These are phyloP conservation scores for Blastobasis adustella DNA, from an alignment of 2,888 invertebrate species.

Conservation along the genomic window DNA sequence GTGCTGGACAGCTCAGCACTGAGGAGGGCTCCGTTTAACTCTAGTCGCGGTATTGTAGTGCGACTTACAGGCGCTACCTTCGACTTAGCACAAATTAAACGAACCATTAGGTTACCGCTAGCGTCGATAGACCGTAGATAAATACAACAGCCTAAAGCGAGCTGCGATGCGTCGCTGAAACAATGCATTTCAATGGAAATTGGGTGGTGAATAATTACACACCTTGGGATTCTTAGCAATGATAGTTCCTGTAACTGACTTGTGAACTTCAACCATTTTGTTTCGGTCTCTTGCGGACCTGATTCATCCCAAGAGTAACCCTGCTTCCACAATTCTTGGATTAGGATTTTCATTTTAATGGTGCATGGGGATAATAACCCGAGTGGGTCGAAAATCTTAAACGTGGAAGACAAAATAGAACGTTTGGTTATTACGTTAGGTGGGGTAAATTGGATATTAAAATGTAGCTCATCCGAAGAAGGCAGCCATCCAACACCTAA, in stretches of 20 bases:
- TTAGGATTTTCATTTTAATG: slow-evolving; percentile 11
- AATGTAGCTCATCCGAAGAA: slow-evolving; percentile 5
- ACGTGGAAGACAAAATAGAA: slow-evolving; percentile 8
- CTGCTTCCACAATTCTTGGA: slow-evolving; percentile 9
- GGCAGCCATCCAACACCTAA: slow-evolving; percentile 12
- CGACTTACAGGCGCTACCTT: slow-evolving; percentile 10
- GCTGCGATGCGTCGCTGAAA: slow-evolving; percentile 8
- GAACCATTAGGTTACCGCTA: slow-evolving; percentile 1
- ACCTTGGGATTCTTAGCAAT: neutral
- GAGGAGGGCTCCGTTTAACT: slow-evolving; percentile 2
- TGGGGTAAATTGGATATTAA: neutral
- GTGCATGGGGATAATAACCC: slow-evolving; percentile 9
- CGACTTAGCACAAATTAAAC: slow-evolving; percentile 7
- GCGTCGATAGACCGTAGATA: slow-evolving; percentile 1
- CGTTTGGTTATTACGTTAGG: slow-evolving; percentile 8
- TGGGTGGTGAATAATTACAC: slow-evolving; percentile 1
- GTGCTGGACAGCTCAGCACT: slow-evolving; percentile 2
- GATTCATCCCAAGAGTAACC: slow-evolving; percentile 9
- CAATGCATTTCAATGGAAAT: slow-evolving; percentile 3
- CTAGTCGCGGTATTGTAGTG: slow-evolving; percentile 6
- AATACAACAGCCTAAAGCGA: slow-evolving; percentile 8
- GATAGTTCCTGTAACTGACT: neutral
- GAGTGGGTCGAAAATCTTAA: slow-evolving; percentile 12
- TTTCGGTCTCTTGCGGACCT: slow-evolving; percentile 2
- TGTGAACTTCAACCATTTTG: neutral